These are phyloP conservation scores for Clunio marinus DNA, from an alignment of 2,888 invertebrate genomes.

Conservation along the genomic window DNA sequence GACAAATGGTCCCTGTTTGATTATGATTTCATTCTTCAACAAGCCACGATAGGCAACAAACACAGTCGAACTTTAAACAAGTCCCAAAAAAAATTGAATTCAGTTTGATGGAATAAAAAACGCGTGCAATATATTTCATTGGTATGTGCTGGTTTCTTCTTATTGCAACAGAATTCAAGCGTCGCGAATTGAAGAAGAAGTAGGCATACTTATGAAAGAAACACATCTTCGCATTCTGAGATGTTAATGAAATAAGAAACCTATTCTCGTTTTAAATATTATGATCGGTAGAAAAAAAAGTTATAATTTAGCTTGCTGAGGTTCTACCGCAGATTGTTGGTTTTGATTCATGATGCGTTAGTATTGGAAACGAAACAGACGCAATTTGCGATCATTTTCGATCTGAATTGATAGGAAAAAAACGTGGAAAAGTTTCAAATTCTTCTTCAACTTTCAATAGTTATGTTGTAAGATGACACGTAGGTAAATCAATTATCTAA, in stretches of 20 bases:
- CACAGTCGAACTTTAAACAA: not conserved
- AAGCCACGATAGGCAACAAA: not conserved
- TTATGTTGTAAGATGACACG: not conserved
- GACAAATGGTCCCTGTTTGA: too few relatives aligned
- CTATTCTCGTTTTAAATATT: conserved; percentile 22
- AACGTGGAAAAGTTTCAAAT: not conserved
- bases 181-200: not conserved
- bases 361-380: not conserved
- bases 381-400: too few relatives aligned
- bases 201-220: not conserved
- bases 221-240: conserved; percentile 36
- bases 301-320: too few relatives aligned
- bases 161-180: conserved; percentile 2
- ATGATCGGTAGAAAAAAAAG: not conserved
- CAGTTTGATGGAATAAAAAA: conserved; percentile 21
- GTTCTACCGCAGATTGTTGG: not conserved
- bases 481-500: not conserved
- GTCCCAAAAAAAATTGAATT: conserved; percentile 27
- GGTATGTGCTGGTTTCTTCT: conserved; percentile 33
- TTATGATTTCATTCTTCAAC: too few relatives aligned
- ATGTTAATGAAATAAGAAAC: conserved; percentile 34
- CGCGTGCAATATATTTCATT: conserved; percentile 38
- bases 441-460: not conserved
- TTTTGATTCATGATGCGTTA: not conserved
- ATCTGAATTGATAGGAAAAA: not conserved